Evolutionary conservation across 2,797 vertebrate species (phyloP), one percentile per base, ranked within the genome.

Genomic region (Gallinago solitaria): DNA sequence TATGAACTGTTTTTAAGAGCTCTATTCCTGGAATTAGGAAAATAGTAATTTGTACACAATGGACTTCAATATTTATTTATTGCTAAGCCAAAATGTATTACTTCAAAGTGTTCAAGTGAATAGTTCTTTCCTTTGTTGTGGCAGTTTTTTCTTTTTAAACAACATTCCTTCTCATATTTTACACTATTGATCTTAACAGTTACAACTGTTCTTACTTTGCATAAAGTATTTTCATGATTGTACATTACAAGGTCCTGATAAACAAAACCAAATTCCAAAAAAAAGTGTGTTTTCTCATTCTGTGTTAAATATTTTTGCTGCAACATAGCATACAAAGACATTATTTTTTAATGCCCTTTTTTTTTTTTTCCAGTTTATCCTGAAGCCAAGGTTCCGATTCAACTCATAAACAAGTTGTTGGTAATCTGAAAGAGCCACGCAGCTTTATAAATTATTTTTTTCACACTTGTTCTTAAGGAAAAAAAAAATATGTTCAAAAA

Each of bases 291-390:
- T 27, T 87, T 77, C 76, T 61, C 20, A 3, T 41, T 14, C 9
- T 93, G 41, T 75, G 56, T 93, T 96, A 97, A 95, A 86, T 83
- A 76, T 81, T 97, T 97, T 94, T 95, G 76, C 86, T 95, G 89
- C 60, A 80, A 89, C 25, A 53, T 90, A 54, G 21, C 35, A 86
- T 68, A 75, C 11, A 47, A 94, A 90, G 45, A 77, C 20, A 75
- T 90, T 30, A 69, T 90, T 76, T 93, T 93, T 94, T 95, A 91
- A 64, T 16, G 17, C 3, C 25, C 74, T 78, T 60, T 41, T 37
- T 5, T 41, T 37, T 5, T 25, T 89, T 73, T 64, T 51, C 80
- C 86, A 78, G n/a, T 83, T 90, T 92, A 90, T 96, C 43, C 57
- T 78, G 67, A 96, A 84, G 35, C 35, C 68, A 87, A 41, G 3